A percentile compares a stretch with the other conserved stretches of the same genome.
Conservation (phyloP, 2,888 invertebrate species). For the Hyppa rectilinea region DNA sequence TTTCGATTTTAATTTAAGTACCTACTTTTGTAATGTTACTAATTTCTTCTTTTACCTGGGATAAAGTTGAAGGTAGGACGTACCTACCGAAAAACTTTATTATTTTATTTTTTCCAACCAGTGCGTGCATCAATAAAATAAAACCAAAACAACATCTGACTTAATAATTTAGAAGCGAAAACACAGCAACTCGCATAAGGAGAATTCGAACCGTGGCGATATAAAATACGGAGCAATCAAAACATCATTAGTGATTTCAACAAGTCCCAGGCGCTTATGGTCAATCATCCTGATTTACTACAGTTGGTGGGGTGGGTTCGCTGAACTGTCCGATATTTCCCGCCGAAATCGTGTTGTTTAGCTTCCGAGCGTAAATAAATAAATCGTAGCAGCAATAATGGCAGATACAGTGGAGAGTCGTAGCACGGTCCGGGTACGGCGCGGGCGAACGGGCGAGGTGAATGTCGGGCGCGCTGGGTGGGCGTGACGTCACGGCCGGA, state of each 20-base stretch:
- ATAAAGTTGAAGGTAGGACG: conserved; percentile 12
- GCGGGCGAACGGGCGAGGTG: conserved; percentile 82
- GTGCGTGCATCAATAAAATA: not conserved
- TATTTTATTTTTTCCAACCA: conserved; percentile 7
- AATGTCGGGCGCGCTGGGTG: conserved; percentile 89
- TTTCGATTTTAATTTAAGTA: conserved; percentile 35
- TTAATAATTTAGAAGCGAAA: not conserved
- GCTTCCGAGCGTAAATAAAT: conserved; percentile 80
- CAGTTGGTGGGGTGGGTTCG: conserved; percentile 62
- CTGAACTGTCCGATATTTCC: conserved; percentile 51
- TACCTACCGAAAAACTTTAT: conserved; percentile 8
- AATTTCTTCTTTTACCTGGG: conserved; percentile 17
- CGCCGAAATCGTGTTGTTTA: conserved; percentile 75
- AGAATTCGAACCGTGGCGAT: conserved; percentile 37
- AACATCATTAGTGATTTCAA: conserved; percentile 74
- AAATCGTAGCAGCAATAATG: conserved; percentile 81
- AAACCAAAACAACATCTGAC: not conserved
- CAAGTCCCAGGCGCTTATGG: conserved; percentile 72
- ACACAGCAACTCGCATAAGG: not conserved
- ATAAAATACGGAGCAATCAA: conserved; percentile 70
- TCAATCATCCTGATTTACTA: conserved; percentile 65
- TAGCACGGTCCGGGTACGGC: conserved; percentile 75
- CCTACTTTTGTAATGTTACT: conserved; percentile 28
- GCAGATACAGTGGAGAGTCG: conserved; percentile 79
- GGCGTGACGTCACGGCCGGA: conserved; percentile 90